Percentiles rank a stretch among this genome's conserved stretches.
Evolutionary conservation across 1,140 invertebrate genomes (phyloP).

Genomic region (Drepana arcuata): DNA sequence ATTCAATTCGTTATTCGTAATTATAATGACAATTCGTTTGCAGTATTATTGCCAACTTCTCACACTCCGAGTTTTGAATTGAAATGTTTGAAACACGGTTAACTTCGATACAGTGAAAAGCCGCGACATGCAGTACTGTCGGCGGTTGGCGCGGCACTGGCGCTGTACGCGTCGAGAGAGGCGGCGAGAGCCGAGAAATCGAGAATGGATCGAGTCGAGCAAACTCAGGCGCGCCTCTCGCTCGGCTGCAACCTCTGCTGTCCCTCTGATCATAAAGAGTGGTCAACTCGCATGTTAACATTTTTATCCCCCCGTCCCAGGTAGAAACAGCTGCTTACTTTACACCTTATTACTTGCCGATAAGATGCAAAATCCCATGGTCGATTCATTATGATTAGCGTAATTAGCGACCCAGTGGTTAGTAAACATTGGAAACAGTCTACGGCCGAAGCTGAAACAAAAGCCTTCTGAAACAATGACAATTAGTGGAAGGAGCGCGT

Average conservation of each 20-base stretch:
- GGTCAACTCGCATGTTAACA: too few relatives aligned
- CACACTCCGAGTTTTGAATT: constrained; percentile 28
- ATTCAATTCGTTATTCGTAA: constrained; percentile 48
- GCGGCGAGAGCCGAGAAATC: constrained; percentile 23
- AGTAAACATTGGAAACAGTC: too few relatives aligned
- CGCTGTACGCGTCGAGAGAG: constrained; percentile 6
- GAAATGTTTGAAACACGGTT: constrained; percentile 16
- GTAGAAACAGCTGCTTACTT: too few relatives aligned
- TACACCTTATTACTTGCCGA: too few relatives aligned
- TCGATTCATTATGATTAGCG: too few relatives aligned
- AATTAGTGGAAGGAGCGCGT: constrained; percentile 14
- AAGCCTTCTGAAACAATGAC: constrained; percentile 18
- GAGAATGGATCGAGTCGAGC: constrained; percentile 38
- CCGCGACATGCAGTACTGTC: constrained; percentile 26
- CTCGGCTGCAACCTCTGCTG: constrained; percentile 18
- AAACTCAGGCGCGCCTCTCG: constrained; percentile 32
- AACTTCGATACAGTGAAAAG: constrained; percentile 13
- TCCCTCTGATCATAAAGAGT: neutral
- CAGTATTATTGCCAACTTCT: constrained; percentile 17
- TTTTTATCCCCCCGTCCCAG: too few relatives aligned
- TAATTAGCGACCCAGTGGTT: too few relatives aligned
- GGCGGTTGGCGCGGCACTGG: constrained; percentile 54
- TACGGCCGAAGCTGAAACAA: constrained; percentile 20
- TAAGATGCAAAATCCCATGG: too few relatives aligned
- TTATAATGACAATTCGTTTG: constrained; percentile 21